Evolutionary conservation across 1,140 invertebrate genomes (phyloP).

Genomic region (Monomorium pharaonis): DNA sequence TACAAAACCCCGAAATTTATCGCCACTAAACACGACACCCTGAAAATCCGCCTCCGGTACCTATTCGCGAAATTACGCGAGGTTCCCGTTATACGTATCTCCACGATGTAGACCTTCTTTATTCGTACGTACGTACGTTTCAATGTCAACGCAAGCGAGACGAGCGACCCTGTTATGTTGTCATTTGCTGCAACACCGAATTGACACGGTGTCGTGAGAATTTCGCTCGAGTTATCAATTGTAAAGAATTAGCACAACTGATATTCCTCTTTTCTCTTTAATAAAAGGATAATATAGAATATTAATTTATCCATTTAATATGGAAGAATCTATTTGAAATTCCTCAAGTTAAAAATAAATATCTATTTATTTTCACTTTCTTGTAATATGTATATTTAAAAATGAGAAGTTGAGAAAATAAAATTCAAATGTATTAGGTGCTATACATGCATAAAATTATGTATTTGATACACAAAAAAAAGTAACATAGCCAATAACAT

Average conservation of each 20-base stretch:
- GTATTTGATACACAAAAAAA: neutral
- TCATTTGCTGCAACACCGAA: neutral
- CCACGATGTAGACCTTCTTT: constrained; percentile 15
- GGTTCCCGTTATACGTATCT: constrained; percentile 58
- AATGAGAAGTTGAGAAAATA: neutral
- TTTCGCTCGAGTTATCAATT: neutral
- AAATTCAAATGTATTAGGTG: neutral
- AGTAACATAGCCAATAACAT: no score
- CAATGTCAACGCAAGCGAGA: constrained; percentile 28
- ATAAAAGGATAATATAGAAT: no score
- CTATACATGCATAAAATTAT: neutral
- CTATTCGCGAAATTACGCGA: constrained; percentile 65
- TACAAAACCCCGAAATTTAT: constrained; percentile 73
- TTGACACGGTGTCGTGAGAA: constrained; percentile 12
- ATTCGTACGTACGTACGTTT: constrained; percentile 1
- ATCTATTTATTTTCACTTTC: neutral
- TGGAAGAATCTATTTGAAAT: neutral
- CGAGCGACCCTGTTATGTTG: neutral
- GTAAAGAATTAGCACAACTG: neutral
- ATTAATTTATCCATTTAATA: neutral
- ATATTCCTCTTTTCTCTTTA: neutral
- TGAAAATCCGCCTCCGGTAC: constrained; percentile 50
- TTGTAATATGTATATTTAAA: neutral
- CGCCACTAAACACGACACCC: constrained; percentile 70
- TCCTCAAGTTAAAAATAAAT: no score